Base-by-base conservation (phyloP, 92 coral and sea anemone genomes). In the Pocillopora meandrina region DNA sequence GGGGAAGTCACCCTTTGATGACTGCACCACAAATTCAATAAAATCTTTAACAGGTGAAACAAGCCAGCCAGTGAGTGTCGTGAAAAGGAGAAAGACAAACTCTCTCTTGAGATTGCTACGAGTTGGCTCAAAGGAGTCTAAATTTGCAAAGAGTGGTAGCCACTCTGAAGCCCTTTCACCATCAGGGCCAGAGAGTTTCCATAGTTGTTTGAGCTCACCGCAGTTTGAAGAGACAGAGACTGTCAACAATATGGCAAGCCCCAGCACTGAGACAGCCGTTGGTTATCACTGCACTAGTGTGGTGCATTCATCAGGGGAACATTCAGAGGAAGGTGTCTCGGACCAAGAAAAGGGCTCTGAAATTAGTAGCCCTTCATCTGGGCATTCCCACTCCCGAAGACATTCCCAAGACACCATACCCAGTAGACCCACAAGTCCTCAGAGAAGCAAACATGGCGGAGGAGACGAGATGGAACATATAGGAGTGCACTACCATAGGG, bases 1-100 rank as follows among this genome's bases (percentile, higher is more conserved):
- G 21, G 95, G 91, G 35, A 94, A 87, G 79, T 94, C 98, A 18
- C 98, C 98, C 10, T 94, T 94, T 90, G 98, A 94, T 47, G 95
- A 94, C 79, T 87, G 93, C 71, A 90, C 87, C 56, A 85, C 85
- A 47, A 90, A 82, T 75, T 75, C 83, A 11, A 76, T 86, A 19
- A 90, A 81, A 74, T 81, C 92, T 12, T 84, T 80, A 18, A 77
- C 88, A 69, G 93, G 90, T 17, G 78, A 70, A 34, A 72, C 65
- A 18, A 90, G 82, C 76, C 77, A 78, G 34, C 85, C 71, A 15
- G 75, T 84, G 58, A 86, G 57, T 87, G 84, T 85, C 56, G 72
- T 77, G 33, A 61, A 52, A 23, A 71, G 62, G 26, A 89, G 85
- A 26, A 78, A 87, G 68, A 73, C 92, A n/a, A 84, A 76, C 56